These are phyloP conservation scores for Menura novaehollandiae DNA, from an alignment of 2,113 vertebrate genomes.

Conservation along the genomic window DNA sequence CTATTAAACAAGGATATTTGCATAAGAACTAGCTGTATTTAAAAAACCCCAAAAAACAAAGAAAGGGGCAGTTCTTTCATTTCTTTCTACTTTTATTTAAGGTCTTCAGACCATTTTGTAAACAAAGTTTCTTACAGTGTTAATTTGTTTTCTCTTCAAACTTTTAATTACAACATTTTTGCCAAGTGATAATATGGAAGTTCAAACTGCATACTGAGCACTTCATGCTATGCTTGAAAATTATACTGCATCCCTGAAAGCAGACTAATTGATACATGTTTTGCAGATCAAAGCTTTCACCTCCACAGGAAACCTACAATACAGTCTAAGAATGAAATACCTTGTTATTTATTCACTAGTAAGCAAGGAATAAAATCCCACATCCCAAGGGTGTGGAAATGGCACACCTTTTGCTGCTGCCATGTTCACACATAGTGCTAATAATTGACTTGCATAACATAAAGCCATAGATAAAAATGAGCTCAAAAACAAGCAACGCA, in stretches of 20 bases:
- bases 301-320: neutral
- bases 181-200: neutral
- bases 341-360: neutral
- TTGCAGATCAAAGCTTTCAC: conserved; percentile 13
- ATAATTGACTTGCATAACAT: neutral
- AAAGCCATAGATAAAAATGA: neutral
- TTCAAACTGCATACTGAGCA: neutral
- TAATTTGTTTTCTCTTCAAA: neutral
- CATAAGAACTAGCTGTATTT: neutral
- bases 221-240: neutral
- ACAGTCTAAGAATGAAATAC: neutral
- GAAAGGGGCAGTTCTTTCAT: neutral
- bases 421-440: neutral
- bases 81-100: neutral
- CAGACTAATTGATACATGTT: neutral
- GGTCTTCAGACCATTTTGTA: neutral
- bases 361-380: neutral
- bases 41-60: neutral
- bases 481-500: neutral
- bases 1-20: neutral
- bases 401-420: neutral
- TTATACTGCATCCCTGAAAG: neutral
- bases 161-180: neutral
- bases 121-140: neutral
- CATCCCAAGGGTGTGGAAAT: neutral